A percentile compares a stretch with the other conserved stretches of the same genome.
Evolutionary conservation across 2,888 invertebrate species (phyloP).

Genomic region (Camptogramma bilineatum): DNA sequence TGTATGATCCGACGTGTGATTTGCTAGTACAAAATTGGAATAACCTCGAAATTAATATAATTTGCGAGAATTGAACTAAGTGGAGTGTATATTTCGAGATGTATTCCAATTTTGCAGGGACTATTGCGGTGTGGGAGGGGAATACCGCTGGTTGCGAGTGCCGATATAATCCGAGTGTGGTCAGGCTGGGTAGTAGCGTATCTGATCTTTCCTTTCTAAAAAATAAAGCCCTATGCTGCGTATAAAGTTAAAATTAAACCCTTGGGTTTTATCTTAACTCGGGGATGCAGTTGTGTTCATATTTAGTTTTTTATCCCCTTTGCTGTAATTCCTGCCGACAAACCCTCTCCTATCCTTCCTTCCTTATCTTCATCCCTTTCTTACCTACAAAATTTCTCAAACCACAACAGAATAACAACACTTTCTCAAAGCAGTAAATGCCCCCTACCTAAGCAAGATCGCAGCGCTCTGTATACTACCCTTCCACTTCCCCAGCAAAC

Average conservation of each 20-base stretch:
- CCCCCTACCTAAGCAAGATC: too few relatives aligned
- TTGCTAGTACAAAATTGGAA: conserved; percentile 46
- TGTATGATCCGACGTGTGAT: conserved; percentile 50
- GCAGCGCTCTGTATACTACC: too few relatives aligned
- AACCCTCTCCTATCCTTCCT: too few relatives aligned
- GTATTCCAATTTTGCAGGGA: conserved; percentile 44
- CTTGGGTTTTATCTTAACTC: too few relatives aligned
- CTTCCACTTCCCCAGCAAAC: too few relatives aligned
- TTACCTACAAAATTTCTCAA: too few relatives aligned
- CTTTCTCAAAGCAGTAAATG: too few relatives aligned
- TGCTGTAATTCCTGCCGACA: too few relatives aligned
- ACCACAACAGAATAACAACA: too few relatives aligned
- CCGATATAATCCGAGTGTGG: neutral
- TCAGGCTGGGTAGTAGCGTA: neutral
- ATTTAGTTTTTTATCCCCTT: neutral
- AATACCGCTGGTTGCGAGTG: conserved; percentile 12
- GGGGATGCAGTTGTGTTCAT: neutral
- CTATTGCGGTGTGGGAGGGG: conserved; percentile 46
- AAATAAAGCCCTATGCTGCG: too few relatives aligned
- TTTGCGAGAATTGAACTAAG: conserved; percentile 43
- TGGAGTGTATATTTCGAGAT: conserved; percentile 40
- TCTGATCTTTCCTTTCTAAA: neutral
- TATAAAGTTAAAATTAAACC: too few relatives aligned
- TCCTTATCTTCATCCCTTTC: too few relatives aligned
- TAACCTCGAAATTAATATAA: conserved; percentile 31